These are phyloP conservation scores for Atractosteus spatula DNA, from an alignment of 2,113 vertebrate species.

Conservation along the genomic window DNA sequence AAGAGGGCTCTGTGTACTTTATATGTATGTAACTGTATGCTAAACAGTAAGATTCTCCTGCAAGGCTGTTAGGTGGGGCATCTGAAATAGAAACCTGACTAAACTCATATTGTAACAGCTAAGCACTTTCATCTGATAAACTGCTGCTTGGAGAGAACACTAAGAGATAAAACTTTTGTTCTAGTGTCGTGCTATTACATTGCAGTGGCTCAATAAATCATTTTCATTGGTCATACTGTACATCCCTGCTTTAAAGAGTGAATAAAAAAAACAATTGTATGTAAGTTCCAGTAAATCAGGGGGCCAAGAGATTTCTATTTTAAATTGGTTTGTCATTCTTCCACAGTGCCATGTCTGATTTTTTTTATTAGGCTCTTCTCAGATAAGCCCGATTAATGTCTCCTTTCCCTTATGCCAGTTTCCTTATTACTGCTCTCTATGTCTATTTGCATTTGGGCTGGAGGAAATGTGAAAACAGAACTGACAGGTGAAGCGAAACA, in stretches of 20 bases:
- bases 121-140: neutral
- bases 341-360: neutral
- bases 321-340: too few species aligned
- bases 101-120: neutral
- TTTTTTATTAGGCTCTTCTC: too few species aligned
- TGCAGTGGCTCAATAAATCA: neutral
- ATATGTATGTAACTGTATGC: neutral
- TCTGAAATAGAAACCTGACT: neutral
- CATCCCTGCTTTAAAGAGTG: neutral
- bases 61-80: neutral
- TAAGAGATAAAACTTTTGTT: neutral
- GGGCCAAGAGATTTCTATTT: too few species aligned
- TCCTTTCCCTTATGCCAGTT: neutral
- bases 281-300: too few species aligned
- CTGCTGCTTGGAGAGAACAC: neutral
- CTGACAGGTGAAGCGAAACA: too few species aligned
- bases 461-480: conserved; percentile 3
- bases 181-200: neutral
- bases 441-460: neutral
- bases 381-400: too few species aligned
- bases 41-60: too few species aligned
- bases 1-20: neutral
- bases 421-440: neutral
- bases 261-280: neutral
- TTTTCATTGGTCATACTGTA: neutral